phyloP scores from a whole-genome alignment of 92 coral and sea anemone species.

The Parazoanthus darwini region DNA sequence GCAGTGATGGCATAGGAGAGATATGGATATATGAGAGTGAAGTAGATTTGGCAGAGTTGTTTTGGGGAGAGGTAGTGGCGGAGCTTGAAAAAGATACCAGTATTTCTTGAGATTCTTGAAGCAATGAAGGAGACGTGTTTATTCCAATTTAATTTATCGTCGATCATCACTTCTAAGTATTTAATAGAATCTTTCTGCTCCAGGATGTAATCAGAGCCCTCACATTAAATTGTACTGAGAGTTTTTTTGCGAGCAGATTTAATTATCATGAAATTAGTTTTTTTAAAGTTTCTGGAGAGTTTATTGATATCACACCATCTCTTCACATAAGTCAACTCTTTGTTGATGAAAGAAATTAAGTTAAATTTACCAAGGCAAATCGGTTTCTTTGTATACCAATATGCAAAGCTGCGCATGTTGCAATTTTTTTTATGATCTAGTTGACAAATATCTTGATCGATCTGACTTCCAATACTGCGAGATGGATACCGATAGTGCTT shows the following conservation, averaged over 20 bases:
- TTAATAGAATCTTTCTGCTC: conserved; percentile 10
- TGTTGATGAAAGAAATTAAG: too few species aligned
- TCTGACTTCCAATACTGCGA: neutral
- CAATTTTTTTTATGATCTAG: neutral
- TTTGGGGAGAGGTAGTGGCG: conserved; percentile 29
- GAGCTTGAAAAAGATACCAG: neutral
- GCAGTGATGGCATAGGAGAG: conserved; percentile 48
- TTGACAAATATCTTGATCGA: neutral
- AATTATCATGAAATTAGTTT: conserved; percentile 48
- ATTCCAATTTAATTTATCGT: conserved; percentile 44
- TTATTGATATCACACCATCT: conserved; percentile 9
- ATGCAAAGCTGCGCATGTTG: neutral
- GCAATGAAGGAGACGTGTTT: conserved; percentile 33
- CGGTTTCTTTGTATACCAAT: neutral
- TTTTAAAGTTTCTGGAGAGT: conserved; percentile 27
- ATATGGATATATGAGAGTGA: conserved; percentile 49
- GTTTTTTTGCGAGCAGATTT: conserved; percentile 19
- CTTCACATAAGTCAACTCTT: neutral
- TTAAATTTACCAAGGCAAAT: too few species aligned
- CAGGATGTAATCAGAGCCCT: neutral
- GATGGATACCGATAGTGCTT: neutral
- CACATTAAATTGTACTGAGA: neutral
- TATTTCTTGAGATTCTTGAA: conserved; percentile 48
- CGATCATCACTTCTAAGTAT: conserved; percentile 42
- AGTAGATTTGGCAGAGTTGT: conserved; percentile 38